Evolutionary conservation across 1,140 invertebrate genomes (phyloP).

Genomic region (Hycleus phaleratus): DNA sequence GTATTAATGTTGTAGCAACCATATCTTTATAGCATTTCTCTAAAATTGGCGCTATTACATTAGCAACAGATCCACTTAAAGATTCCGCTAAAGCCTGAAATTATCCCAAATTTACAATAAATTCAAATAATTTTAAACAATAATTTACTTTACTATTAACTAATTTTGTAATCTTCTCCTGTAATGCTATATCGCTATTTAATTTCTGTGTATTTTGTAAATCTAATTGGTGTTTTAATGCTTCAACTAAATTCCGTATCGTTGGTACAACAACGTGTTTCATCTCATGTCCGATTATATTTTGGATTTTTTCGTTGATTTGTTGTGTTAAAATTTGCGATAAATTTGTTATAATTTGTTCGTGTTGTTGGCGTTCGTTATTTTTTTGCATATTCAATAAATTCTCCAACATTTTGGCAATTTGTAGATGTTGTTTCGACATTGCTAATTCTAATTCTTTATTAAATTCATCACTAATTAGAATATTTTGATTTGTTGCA

Average conservation of each 20-base stretch:
- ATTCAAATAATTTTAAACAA: not conserved
- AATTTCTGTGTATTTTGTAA: constrained; percentile 63
- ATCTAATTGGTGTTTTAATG: constrained; percentile 59
- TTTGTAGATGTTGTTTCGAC: constrained; percentile 42
- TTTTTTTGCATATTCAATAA: constrained; percentile 30
- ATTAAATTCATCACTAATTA: constrained; percentile 29
- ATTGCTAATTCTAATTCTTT: constrained; percentile 35
- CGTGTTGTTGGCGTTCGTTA: constrained; percentile 44
- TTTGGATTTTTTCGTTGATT: constrained; percentile 42
- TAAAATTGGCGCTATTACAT: constrained; percentile 56
- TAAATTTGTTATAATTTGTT: constrained; percentile 39
- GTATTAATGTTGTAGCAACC: constrained; percentile 65
- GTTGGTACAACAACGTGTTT: constrained; percentile 46
- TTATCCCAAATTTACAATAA: constrained; percentile 1
- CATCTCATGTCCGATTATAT: constrained; percentile 42
- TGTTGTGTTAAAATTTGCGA: constrained; percentile 42
- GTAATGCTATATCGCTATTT: constrained; percentile 59
- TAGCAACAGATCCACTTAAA: constrained; percentile 58
- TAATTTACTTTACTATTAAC: constrained; percentile 60
- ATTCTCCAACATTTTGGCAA: constrained; percentile 38
- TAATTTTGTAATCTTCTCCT: constrained; percentile 71
- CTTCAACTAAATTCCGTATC: constrained; percentile 53
- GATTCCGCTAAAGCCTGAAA: constrained; percentile 64
- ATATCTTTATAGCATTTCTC: constrained; percentile 66
- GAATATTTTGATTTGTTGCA: constrained; percentile 18